phyloP scores from a whole-genome alignment of 1,140 invertebrate species.

The Drosophila sucinea region DNA sequence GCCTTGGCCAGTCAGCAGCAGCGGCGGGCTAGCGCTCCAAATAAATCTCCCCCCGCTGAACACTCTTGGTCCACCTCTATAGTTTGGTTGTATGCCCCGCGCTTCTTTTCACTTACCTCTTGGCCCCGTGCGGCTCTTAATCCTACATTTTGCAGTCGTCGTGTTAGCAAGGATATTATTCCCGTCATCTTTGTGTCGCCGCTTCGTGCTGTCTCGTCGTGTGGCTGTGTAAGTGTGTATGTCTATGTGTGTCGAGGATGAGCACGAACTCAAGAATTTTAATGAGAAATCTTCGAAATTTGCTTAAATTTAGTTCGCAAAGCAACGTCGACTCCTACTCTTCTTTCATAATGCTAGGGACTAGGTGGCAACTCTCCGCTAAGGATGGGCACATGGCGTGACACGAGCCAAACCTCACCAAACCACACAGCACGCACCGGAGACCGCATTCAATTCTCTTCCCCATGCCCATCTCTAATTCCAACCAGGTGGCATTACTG shows the following conservation, averaged over 20 bases:
- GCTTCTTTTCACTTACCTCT: conserved; percentile 62
- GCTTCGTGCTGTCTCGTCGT: conserved; percentile 26
- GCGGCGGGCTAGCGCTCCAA: conserved; percentile 5
- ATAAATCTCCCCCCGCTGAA: not conserved
- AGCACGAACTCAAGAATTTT: conserved; percentile 48
- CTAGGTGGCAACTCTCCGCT: not conserved
- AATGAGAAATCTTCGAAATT: conserved; percentile 46
- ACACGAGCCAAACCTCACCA: no score
- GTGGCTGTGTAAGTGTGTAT: conserved; percentile 1
- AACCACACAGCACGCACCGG: no score
- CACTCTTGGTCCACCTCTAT: not conserved
- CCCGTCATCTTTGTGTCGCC: conserved; percentile 67
- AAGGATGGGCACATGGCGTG: not conserved
- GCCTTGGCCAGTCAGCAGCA: conserved; percentile 27
- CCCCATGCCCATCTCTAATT: no score
- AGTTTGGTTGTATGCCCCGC: not conserved
- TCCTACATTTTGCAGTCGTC: conserved; percentile 69
- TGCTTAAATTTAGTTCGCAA: conserved; percentile 49
- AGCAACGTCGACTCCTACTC: conserved; percentile 57
- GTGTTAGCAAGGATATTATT: conserved; percentile 72
- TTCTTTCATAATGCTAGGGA: conserved; percentile 29
- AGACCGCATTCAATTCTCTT: no score
- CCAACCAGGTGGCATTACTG: not conserved
- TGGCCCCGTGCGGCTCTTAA: conserved; percentile 65
- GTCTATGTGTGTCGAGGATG: conserved; percentile 23